Conservation (phyloP, 2,113 vertebrate species). For the Hypanus sabinus region DNA sequence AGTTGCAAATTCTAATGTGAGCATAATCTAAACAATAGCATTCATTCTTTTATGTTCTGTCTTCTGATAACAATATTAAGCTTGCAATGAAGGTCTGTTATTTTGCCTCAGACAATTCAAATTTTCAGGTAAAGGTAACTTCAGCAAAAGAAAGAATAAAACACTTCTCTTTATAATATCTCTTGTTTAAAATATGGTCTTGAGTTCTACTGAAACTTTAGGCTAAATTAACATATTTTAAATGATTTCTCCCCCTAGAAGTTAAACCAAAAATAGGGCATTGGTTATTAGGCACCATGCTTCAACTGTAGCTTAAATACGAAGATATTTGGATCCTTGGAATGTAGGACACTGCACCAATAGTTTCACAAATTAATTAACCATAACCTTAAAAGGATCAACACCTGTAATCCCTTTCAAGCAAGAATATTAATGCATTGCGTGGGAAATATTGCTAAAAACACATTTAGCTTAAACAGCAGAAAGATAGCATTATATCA, state of each 20-base stretch:
- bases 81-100: not conserved
- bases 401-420: too few relatives aligned
- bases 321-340: not conserved
- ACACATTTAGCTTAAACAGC: too few relatives aligned
- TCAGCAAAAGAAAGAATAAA: too few relatives aligned
- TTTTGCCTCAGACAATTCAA: not conserved
- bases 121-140: not conserved
- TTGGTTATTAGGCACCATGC: not conserved
- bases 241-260: too few relatives aligned
- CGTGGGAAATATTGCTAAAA: too few relatives aligned
- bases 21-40: not conserved
- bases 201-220: too few relatives aligned
- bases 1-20: not conserved
- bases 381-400: too few relatives aligned
- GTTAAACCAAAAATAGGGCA: not conserved
- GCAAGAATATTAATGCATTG: too few relatives aligned
- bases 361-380: too few relatives aligned
- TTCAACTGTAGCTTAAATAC: not conserved
- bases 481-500: too few relatives aligned
- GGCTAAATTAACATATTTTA: too few relatives aligned
- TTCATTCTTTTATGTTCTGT: not conserved
- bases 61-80: not conserved
- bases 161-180: too few relatives aligned
- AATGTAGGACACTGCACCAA: not conserved
- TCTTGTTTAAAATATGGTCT: not conserved